Conservation (phyloP, 1,140 invertebrate species). For the Pemphigus obesinymphae region DNA sequence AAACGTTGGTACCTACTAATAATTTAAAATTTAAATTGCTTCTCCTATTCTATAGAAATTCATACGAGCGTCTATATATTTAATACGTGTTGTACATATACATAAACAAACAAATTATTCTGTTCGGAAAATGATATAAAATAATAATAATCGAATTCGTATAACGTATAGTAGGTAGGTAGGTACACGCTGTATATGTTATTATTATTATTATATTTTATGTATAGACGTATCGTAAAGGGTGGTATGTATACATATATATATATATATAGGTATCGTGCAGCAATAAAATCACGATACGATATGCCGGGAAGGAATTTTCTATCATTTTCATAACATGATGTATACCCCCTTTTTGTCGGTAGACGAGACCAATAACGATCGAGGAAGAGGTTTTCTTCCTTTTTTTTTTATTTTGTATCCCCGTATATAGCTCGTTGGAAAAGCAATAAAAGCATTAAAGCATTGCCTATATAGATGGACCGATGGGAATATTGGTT, state of each 20-base stretch:
- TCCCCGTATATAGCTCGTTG: background rate
- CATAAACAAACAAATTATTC: no score
- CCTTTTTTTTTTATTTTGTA: no score
- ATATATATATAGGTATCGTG: background rate
- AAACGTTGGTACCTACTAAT: no score
- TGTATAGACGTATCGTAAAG: background rate
- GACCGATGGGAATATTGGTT: conserved; percentile 16
- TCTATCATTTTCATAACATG: conserved; percentile 27
- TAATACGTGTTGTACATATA: no score
- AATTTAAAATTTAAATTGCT: no score
- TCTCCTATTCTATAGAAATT: no score
- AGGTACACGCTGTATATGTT: background rate
- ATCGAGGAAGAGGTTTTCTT: conserved; percentile 22
- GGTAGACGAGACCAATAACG: conserved; percentile 29
- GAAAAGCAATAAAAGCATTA: conserved; percentile 35
- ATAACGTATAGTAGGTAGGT: no score
- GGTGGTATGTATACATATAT: background rate
- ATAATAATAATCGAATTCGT: conserved; percentile 8
- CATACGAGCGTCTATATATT: no score
- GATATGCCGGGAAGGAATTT: conserved; percentile 13
- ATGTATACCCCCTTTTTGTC: conserved; percentile 2
- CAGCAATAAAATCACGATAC: conserved; percentile 25
- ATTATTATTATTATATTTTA: background rate
- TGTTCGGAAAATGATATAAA: background rate
- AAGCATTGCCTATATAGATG: conserved; percentile 2